phyloP scores from a whole-genome alignment of 2,888 invertebrate species.

The Dorcus hopei region DNA sequence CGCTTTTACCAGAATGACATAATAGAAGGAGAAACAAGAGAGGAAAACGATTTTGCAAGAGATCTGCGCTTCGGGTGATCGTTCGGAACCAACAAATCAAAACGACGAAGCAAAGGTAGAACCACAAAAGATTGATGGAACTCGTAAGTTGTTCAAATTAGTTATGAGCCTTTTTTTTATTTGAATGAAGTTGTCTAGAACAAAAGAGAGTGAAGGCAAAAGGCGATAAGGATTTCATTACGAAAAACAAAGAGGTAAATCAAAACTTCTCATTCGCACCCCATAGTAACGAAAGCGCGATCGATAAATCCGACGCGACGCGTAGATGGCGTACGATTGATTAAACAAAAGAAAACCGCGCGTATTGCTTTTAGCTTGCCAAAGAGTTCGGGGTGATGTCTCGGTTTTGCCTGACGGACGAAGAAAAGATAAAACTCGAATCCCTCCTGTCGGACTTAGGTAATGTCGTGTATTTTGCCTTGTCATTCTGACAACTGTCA shows the following conservation, averaged over 20 bases:
- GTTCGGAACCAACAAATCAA: not conserved
- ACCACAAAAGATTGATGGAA: not conserved
- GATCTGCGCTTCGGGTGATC: conserved; percentile 1
- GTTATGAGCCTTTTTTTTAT: not conserved
- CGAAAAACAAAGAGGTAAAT: conserved; percentile 27
- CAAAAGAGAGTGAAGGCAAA: conserved; percentile 8
- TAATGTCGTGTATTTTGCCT: not conserved
- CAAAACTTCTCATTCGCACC: not conserved
- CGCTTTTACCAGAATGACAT: not conserved
- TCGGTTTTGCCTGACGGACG: conserved; percentile 25
- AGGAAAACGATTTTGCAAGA: conserved; percentile 4
- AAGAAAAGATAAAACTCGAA: conserved; percentile 27
- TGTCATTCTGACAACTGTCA: not conserved
- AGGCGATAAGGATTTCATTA: conserved; percentile 21
- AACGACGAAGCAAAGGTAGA: too few species aligned
- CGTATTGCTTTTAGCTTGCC: conserved; percentile 20
- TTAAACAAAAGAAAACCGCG: conserved; percentile 16
- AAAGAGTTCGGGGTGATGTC: conserved; percentile 18
- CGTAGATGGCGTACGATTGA: conserved; percentile 14
- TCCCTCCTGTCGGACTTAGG: conserved; percentile 24
- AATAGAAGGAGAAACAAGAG: conserved; percentile 7
- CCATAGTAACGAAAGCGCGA: not conserved
- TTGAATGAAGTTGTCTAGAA: not conserved
- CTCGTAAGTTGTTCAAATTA: not conserved
- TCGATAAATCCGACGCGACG: not conserved